phyloP scores from a whole-genome alignment of 2,113 vertebrate species.

The Xiphias gladius region DNA sequence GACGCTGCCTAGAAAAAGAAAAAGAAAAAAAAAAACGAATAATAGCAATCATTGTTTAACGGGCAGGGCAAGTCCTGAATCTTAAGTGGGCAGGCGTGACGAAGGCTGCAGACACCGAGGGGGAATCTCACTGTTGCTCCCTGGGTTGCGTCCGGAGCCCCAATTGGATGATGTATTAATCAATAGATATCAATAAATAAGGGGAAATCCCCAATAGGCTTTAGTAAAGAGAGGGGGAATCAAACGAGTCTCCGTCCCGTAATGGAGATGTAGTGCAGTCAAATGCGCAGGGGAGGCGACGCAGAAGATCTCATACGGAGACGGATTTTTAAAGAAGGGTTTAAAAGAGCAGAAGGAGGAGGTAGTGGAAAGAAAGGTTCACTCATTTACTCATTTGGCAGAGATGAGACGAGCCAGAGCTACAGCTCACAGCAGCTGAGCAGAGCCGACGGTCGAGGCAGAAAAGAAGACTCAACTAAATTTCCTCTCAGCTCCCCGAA shows the following conservation, averaged over 20 bases:
- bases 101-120: constrained; percentile 29
- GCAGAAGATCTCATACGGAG: not conserved
- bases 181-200: constrained; percentile 60
- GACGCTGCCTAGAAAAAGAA: not conserved
- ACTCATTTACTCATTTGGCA: too few species aligned
- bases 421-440: too few species aligned
- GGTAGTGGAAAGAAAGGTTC: too few species aligned
- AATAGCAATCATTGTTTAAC: constrained; percentile 59
- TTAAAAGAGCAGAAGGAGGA: constrained; percentile 3
- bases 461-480: too few species aligned
- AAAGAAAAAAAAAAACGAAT: constrained; percentile 34
- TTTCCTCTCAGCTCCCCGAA: too few species aligned
- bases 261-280: constrained; percentile 35
- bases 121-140: constrained; percentile 27
- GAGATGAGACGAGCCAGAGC: too few species aligned
- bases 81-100: constrained; percentile 44
- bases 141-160: constrained; percentile 28
- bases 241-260: not conserved
- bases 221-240: constrained; percentile 18
- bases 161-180: constrained; percentile 61
- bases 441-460: too few species aligned
- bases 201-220: constrained; percentile 49
- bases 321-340: constrained; percentile 22
- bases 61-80: constrained; percentile 48
- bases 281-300: constrained; percentile 3